Evolutionary conservation across 2,888 invertebrate genomes (phyloP).

Genomic region (Callyntrura sp.): DNA sequence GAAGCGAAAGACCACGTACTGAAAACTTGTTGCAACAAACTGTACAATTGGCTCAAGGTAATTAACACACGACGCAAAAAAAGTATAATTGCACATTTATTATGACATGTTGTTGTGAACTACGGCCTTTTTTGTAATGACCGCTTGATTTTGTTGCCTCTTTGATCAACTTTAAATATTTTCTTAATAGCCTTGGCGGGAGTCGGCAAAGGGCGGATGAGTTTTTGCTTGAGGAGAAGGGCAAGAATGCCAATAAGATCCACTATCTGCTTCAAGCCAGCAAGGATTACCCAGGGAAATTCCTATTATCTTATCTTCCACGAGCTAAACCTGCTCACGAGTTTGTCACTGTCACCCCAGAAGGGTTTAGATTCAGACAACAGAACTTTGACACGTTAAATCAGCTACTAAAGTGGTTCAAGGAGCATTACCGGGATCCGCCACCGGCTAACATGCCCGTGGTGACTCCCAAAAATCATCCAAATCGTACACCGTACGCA

Average conservation of each 20-base stretch:
- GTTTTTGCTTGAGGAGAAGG: constrained; percentile 94
- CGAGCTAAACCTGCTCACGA: constrained; percentile 94
- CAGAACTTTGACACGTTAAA: constrained; percentile 94
- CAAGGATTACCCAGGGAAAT: constrained; percentile 95
- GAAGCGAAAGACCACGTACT: constrained; percentile 96
- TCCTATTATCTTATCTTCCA: constrained; percentile 97
- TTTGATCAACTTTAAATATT: constrained; percentile 96
- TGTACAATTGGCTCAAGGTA: constrained; percentile 95
- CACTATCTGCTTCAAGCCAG: constrained; percentile 95
- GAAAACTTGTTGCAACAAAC: constrained; percentile 93
- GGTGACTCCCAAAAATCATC: constrained; percentile 79
- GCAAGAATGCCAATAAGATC: constrained; percentile 94
- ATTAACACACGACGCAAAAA: neutral
- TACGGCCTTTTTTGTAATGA: neutral
- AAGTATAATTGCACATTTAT: too few species aligned
- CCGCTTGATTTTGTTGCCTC: neutral
- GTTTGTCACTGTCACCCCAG: constrained; percentile 95
- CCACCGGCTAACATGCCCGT: constrained; percentile 50
- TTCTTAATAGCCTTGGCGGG: constrained; percentile 91
- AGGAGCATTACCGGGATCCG: constrained; percentile 92
- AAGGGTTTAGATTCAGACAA: constrained; percentile 96
- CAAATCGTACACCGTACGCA: constrained; percentile 82
- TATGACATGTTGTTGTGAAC: too few species aligned
- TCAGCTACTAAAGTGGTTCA: constrained; percentile 97
- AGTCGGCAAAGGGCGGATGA: constrained; percentile 95